These are phyloP conservation scores for Augochlorella aurata DNA, from an alignment of 2,888 invertebrate species.

Conservation along the genomic window DNA sequence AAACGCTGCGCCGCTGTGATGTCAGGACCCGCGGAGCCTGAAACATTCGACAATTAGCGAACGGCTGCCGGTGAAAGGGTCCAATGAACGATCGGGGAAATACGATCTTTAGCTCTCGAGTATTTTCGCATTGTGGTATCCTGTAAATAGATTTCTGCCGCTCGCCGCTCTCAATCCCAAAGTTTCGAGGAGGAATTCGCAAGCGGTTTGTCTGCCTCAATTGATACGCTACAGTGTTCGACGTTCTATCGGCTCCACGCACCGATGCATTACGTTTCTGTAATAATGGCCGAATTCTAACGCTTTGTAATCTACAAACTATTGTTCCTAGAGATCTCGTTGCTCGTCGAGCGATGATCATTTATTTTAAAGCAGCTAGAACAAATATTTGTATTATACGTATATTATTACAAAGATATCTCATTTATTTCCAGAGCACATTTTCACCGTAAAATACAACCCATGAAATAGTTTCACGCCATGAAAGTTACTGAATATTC, in stretches of 20 bases:
- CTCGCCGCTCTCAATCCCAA: neutral
- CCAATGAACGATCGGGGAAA: slow-evolving; percentile 36
- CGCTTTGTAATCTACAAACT: no score
- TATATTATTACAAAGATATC: no score
- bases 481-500: no score
- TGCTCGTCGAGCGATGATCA: no score
- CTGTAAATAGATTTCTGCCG: neutral
- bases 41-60: slow-evolving; percentile 35
- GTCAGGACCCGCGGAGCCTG: neutral
- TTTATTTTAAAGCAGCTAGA: no score
- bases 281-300: neutral
- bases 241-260: neutral
- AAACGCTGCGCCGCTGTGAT: neutral
- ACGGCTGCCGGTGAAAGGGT: slow-evolving; percentile 13
- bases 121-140: slow-evolving; percentile 5
- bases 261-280: neutral
- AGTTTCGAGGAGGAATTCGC: slow-evolving; percentile 16
- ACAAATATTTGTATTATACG: no score
- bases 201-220: neutral
- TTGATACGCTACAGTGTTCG: neutral
- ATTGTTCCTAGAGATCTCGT: no score
- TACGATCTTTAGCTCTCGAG: neutral
- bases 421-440: no score
- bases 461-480: no score
- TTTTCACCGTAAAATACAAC: no score